phyloP scores from a whole-genome alignment of 2,113 vertebrate genomes.

The Illadopsis cleaveri region DNA sequence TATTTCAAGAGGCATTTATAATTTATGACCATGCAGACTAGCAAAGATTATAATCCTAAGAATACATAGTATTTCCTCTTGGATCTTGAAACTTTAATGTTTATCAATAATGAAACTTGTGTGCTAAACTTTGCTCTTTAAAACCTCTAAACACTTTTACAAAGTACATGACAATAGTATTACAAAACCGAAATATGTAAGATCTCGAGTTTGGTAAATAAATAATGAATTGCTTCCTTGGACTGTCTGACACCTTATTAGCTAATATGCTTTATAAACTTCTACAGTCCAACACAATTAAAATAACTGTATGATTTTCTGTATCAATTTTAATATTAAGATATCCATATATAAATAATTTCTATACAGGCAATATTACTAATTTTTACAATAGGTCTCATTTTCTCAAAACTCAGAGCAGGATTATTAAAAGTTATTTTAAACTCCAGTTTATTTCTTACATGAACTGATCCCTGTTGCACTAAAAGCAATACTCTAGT shows the following conservation, averaged over 20 bases:
- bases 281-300: background rate
- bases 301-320: background rate
- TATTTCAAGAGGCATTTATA: conserved; percentile 79
- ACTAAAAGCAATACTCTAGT: background rate
- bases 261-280: background rate
- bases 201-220: background rate
- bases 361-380: fast-evolving
- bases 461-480: background rate
- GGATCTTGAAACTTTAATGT: conserved; percentile 32
- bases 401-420: background rate
- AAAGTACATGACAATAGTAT: background rate
- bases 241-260: background rate
- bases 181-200: background rate
- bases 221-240: background rate
- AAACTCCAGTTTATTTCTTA: background rate
- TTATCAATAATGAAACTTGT: background rate
- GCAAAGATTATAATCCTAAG: conserved; percentile 50
- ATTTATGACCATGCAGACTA: conserved; percentile 58
- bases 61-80: background rate
- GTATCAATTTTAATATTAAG: background rate
- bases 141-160: background rate
- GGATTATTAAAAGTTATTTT: background rate
- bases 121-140: background rate
- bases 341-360: background rate
- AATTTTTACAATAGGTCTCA: background rate